Conservation (phyloP, 2,797 vertebrate genomes). For the Acrossocheilus fasciatus region DNA sequence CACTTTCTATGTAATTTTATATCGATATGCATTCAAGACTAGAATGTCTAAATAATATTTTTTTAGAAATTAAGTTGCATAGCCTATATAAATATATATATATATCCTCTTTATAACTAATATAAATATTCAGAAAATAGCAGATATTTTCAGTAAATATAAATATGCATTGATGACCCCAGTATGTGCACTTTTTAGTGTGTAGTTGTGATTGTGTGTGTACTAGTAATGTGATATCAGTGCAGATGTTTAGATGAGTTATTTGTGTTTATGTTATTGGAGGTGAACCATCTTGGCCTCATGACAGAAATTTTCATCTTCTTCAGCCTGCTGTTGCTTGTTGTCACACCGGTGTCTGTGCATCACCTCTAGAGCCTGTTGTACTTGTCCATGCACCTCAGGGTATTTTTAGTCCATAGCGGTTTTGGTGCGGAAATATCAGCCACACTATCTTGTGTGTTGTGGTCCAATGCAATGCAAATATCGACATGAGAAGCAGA, state of each 20-base stretch:
- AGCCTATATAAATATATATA: background rate
- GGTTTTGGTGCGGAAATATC: conserved; percentile 23
- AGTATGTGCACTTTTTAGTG: background rate
- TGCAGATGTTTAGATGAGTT: background rate
- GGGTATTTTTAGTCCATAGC: conserved; percentile 28
- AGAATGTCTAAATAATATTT: background rate
- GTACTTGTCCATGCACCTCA: conserved; percentile 1
- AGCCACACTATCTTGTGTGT: background rate
- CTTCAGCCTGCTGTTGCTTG: conserved; percentile 16
- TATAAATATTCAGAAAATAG: background rate
- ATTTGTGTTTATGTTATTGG: background rate
- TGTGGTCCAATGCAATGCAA: conserved; percentile 9
- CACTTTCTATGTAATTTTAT: background rate
- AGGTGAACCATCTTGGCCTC: background rate
- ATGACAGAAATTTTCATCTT: background rate
- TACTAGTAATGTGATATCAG: background rate
- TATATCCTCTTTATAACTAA: background rate
- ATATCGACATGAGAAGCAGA: background rate
- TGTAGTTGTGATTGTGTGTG: background rate
- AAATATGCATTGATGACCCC: background rate
- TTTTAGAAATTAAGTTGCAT: background rate
- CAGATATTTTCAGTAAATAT: too few relatives aligned
- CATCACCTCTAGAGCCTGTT: background rate
- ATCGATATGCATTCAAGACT: background rate
- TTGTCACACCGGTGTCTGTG: background rate